Conservation (phyloP, 1,140 invertebrate species). For the Pseudobourletiella spinata region DNA sequence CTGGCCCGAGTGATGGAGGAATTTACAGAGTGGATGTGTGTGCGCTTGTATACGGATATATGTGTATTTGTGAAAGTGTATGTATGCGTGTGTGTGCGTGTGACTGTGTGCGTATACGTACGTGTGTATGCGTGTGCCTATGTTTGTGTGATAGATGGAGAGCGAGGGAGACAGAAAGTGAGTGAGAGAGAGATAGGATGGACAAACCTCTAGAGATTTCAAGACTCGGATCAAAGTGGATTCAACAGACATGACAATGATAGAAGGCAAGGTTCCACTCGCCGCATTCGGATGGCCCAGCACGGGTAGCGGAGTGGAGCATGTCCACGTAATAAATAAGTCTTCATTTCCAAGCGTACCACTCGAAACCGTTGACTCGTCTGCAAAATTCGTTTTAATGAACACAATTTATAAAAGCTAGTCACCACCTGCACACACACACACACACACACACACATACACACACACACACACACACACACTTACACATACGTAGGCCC, state of each 20-base stretch:
- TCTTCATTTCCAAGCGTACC: slow-evolving; percentile 42
- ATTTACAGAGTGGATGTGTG: too few relatives aligned
- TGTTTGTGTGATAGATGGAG: too few relatives aligned
- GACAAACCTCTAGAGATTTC: slow-evolving; percentile 45
- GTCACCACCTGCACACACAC: too few relatives aligned
- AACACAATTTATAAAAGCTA: background rate
- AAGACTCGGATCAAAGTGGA: slow-evolving; percentile 44
- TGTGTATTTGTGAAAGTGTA: too few relatives aligned
- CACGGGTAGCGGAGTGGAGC: slow-evolving; percentile 42
- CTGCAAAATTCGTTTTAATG: slow-evolving; percentile 34
- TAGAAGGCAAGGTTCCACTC: slow-evolving; percentile 26
- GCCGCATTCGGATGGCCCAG: slow-evolving; percentile 30
- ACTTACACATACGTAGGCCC: background rate
- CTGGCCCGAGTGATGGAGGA: too few relatives aligned
- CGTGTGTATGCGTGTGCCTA: too few relatives aligned
- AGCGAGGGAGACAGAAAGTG: too few relatives aligned
- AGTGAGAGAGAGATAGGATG: background rate
- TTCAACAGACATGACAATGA: slow-evolving; percentile 46
- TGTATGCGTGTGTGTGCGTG: too few relatives aligned
- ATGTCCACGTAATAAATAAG: slow-evolving; percentile 46
- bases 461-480: too few relatives aligned
- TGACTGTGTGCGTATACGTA: too few relatives aligned
- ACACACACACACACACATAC: too few relatives aligned
- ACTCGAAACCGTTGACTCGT: slow-evolving; percentile 38
- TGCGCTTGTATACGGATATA: too few relatives aligned